These are phyloP conservation scores for Tetragnatha montana DNA, from an alignment of 2,888 invertebrate species.

Conservation along the genomic window DNA sequence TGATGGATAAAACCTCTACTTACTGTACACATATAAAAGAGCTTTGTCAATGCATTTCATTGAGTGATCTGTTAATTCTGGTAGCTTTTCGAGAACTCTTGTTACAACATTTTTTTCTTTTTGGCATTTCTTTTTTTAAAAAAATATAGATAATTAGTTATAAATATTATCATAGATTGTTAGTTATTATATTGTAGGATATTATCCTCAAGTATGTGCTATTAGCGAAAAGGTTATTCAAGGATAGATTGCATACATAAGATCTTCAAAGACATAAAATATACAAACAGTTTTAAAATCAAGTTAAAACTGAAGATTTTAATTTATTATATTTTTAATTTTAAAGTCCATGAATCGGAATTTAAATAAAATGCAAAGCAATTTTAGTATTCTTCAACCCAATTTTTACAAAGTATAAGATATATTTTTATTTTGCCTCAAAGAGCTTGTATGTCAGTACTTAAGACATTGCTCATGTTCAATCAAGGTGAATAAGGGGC, in stretches of 20 bases:
- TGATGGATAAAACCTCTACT: background rate
- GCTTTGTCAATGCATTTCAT: constrained; percentile 2
- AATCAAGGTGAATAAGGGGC: too few species aligned
- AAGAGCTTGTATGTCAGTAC: too few species aligned
- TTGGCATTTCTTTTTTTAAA: background rate
- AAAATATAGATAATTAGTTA: background rate
- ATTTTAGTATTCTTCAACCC: background rate
- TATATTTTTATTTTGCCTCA: too few species aligned
- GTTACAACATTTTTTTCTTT: background rate
- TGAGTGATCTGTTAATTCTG: constrained; percentile 10
- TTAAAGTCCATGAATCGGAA: background rate
- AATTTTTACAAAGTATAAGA: too few species aligned
- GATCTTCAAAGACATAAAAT: background rate
- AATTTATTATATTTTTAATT: too few species aligned
- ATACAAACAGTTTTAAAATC: too few species aligned
- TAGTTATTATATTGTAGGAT: background rate
- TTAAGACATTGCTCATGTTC: too few species aligned
- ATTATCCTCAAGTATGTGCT: background rate
- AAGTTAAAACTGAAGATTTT: too few species aligned
- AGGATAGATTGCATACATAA: background rate
- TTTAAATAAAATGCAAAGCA: background rate
- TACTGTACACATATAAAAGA: constrained; percentile 24
- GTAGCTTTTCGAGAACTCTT: background rate
- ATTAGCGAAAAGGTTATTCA: background rate
- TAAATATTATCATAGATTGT: too few species aligned